Base-by-base conservation (phyloP, 2,888 invertebrate genomes). In the Eulithis testata region DNA sequence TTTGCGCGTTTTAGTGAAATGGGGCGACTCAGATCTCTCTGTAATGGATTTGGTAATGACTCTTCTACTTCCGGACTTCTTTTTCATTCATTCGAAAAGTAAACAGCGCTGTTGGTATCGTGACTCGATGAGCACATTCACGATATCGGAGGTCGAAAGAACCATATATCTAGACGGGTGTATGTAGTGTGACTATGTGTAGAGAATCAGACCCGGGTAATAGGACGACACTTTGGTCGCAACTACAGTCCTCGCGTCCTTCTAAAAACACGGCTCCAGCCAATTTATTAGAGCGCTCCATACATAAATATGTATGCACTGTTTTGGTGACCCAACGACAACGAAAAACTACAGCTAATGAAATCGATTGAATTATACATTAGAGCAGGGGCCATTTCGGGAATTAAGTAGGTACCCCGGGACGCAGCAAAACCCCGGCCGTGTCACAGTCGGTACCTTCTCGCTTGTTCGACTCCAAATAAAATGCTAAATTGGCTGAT, bases 301-400 rank as follows among this genome's bases (percentile, higher is more conserved):
- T 89, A 83, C 88, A 90, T 90, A 40, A 40, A 40, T 40, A 91
- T 90, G 89, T 83, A 89, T 87, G 85, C 77, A 80, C 80, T 71
- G 79, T 78, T 80, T 80, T 76, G 79, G 79, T 77, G 78, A 79
- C 75, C 76, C 73, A 66, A 53, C 68, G 56, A 56, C 73, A 63
- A 52, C 75, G 85, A 90, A 90, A 88, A 90, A 89, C 87, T 86
- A 75, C 76, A 72, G 76, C 84, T 89, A 89, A 90, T 88, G 81
- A 79, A 89, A 88, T 84, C 90, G 76, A 85, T 83, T 91, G 91
- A 86, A 91, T 91, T 88, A 91, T 79, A 89, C 91, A 91, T 90
- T 80, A 88, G 88, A 77, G 37, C 68, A 70, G 78, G 75, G 73
- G 78, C 87, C 82, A 85, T 88, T 90, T 86, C 73, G 86, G 86